Evolutionary conservation across 2,888 invertebrate species (phyloP).

Genomic region (Agriotes lineatus): DNA sequence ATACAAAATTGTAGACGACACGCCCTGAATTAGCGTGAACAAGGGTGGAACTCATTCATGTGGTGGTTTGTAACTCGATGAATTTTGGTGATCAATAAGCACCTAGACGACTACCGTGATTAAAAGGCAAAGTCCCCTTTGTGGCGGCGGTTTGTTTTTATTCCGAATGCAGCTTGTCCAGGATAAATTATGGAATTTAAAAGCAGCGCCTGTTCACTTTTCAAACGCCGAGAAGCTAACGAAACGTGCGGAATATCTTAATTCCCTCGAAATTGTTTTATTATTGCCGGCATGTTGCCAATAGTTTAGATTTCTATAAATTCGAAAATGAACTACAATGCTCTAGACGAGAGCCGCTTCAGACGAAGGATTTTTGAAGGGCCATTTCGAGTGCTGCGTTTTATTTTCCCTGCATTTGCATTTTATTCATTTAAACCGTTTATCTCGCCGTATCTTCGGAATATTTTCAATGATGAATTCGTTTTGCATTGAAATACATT

Average conservation of each 20-base stretch:
- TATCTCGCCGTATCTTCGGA: conserved; percentile 13
- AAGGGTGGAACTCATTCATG: conserved; percentile 16
- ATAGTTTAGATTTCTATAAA: not conserved
- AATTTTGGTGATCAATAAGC: conserved; percentile 18
- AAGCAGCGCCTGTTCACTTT: too few relatives aligned
- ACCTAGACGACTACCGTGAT: conserved; percentile 5
- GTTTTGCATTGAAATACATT: conserved; percentile 11
- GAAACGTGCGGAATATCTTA: not conserved
- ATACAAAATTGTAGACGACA: conserved; percentile 15
- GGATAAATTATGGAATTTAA: too few relatives aligned
- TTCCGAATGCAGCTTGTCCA: not conserved
- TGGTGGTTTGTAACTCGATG: conserved; percentile 8
- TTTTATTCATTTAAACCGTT: conserved; percentile 19
- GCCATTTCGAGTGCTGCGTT: not conserved
- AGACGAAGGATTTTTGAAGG: too few relatives aligned
- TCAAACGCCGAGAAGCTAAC: not conserved
- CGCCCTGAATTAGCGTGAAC: conserved; percentile 13
- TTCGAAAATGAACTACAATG: too few relatives aligned
- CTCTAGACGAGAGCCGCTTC: too few relatives aligned
- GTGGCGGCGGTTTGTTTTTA: not conserved
- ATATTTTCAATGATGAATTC: conserved; percentile 15
- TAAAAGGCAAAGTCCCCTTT: conserved; percentile 8
- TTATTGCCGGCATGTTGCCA: not conserved
- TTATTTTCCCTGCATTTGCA: conserved; percentile 11
- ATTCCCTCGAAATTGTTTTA: not conserved